phyloP scores from a whole-genome alignment of 2,113 vertebrate species.

The human region GRCh38 chr12:15902501-15903000 shows the following conservation, averaged over 20 bases:
- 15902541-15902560: background rate
- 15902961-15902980: constrained; percentile 96
- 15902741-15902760: background rate
- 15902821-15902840: background rate
- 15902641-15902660: background rate
- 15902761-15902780: background rate
- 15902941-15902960: constrained; percentile 90
- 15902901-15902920: constrained; percentile 89
- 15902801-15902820: background rate
- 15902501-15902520: background rate
- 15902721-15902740: background rate
- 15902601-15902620: background rate
- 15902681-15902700: background rate
- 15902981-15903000: constrained; percentile 19
- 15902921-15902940: constrained; percentile 93
- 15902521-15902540: background rate
- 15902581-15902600: background rate
- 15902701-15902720: background rate
- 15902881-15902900: background rate
- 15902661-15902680: background rate
- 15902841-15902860: constrained; percentile 24
- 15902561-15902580: background rate
- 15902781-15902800: background rate
- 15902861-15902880: constrained; percentile 12
- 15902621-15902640: background rate